Conservation (phyloP, 2,113 vertebrate genomes). For the Cisticola juncidis region DNA sequence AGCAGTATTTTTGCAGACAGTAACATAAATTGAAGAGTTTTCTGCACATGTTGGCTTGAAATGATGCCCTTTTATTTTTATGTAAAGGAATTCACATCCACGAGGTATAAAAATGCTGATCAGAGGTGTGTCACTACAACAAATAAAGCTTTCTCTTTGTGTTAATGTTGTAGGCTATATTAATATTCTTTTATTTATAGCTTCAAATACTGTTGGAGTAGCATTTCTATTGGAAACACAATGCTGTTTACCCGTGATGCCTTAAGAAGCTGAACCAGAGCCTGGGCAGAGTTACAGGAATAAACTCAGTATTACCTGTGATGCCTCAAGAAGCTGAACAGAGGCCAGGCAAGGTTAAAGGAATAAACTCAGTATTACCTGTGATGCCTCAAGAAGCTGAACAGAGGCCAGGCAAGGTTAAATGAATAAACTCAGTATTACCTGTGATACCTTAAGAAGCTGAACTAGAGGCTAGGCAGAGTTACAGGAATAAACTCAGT, state of each 20-base stretch:
- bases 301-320: too few species aligned
- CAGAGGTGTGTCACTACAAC: neutral
- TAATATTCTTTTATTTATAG: neutral
- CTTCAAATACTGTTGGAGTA: neutral
- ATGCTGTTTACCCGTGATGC: neutral
- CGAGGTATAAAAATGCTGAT: neutral
- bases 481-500: too few species aligned
- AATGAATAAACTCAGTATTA: neutral
- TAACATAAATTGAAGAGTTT: neutral
- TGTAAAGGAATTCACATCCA: neutral
- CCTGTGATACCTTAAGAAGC: too few species aligned
- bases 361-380: too few species aligned
- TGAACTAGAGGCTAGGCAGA: too few species aligned
- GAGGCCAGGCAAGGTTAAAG: too few species aligned
- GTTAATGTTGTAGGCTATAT: neutral
- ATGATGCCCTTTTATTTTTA: neutral
- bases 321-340: too few species aligned
- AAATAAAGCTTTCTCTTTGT: neutral
- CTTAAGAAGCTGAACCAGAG: too few species aligned
- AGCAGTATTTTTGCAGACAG: neutral
- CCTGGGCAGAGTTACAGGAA: too few species aligned
- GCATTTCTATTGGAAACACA: neutral
- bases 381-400: too few species aligned
- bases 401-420: too few species aligned
- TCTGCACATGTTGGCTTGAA: neutral